Evolutionary conservation across 2,113 vertebrate genomes (phyloP).

Genomic region (Perccottus glenii): DNA sequence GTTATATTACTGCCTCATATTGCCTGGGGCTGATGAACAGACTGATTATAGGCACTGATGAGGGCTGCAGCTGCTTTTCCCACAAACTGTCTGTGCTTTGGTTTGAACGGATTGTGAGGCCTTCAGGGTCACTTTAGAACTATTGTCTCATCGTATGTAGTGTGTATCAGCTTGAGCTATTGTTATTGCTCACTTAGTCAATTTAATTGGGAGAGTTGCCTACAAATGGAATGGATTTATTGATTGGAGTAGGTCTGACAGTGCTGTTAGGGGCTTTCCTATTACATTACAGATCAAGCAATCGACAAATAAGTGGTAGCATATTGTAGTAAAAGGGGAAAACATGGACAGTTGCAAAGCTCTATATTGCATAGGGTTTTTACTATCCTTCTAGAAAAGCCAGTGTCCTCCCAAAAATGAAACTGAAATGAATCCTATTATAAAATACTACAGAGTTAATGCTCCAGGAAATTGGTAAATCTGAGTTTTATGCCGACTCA

Average conservation of each 20-base stretch:
- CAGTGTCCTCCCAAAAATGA: neutral
- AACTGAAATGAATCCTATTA: neutral
- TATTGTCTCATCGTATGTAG: neutral
- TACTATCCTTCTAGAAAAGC: no score
- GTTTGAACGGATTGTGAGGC: neutral
- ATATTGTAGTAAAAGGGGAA: no score
- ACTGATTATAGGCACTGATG: constrained; percentile 4
- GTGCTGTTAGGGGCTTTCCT: no score
- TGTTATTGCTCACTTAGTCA: neutral
- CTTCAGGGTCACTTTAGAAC: neutral
- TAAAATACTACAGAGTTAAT: neutral
- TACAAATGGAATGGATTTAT: no score
- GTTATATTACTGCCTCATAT: neutral
- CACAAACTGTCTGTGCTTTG: neutral
- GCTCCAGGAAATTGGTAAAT: neutral
- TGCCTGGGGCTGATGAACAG: constrained; percentile 2
- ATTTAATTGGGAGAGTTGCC: no score
- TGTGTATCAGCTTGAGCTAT: neutral
- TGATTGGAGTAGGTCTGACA: no score
- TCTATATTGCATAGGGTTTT: no score
- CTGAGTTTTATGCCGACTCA: neutral
- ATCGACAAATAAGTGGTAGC: no score
- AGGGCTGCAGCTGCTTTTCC: constrained; percentile 1
- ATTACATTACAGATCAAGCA: no score
- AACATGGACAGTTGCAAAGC: no score